These are phyloP conservation scores for Xestobium rufovillosum DNA, from an alignment of 2,888 invertebrate species.

Conservation along the genomic window DNA sequence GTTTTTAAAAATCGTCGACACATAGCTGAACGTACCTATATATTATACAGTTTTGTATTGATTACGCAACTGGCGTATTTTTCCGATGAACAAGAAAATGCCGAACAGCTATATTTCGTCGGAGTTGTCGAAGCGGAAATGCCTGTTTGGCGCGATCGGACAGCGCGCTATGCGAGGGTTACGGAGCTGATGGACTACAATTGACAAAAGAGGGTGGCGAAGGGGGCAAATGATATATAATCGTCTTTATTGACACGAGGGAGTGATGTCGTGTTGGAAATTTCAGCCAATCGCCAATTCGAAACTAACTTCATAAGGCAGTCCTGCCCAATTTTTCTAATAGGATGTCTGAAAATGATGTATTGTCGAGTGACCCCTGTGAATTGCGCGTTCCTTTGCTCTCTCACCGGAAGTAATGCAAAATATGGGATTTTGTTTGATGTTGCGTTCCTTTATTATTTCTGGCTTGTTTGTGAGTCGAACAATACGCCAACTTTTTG, in stretches of 20 bases:
- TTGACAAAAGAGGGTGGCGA: slow-evolving; percentile 22
- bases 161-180: slow-evolving; percentile 13
- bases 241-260: slow-evolving; percentile 29
- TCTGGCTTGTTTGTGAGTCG: too few relatives aligned
- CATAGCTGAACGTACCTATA: too few relatives aligned
- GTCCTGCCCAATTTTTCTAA: slow-evolving; percentile 37
- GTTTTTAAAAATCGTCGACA: too few relatives aligned
- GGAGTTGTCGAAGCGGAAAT: slow-evolving; percentile 24
- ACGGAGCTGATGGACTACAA: slow-evolving; percentile 21
- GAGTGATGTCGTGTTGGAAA: slow-evolving; percentile 29
- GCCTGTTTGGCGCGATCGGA: slow-evolving; percentile 25
- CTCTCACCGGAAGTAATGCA: too few relatives aligned
- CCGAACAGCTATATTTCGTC: slow-evolving; percentile 12
- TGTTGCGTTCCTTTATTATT: too few relatives aligned
- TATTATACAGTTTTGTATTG: too few relatives aligned
- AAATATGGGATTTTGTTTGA: too few relatives aligned
- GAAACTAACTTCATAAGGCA: slow-evolving; percentile 30
- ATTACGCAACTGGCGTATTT: too few relatives aligned
- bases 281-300: slow-evolving; percentile 32
- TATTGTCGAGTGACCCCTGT: slow-evolving; percentile 35
- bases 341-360: slow-evolving; percentile 42
- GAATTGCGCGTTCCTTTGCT: too few relatives aligned
- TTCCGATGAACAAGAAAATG: slow-evolving; percentile 5
- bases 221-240: slow-evolving; percentile 27
- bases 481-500: too few relatives aligned